Evolutionary conservation across 2,888 invertebrate species (phyloP), one percentile per base, ranked within the genome.

Genomic region (Platypus cylindrus): DNA sequence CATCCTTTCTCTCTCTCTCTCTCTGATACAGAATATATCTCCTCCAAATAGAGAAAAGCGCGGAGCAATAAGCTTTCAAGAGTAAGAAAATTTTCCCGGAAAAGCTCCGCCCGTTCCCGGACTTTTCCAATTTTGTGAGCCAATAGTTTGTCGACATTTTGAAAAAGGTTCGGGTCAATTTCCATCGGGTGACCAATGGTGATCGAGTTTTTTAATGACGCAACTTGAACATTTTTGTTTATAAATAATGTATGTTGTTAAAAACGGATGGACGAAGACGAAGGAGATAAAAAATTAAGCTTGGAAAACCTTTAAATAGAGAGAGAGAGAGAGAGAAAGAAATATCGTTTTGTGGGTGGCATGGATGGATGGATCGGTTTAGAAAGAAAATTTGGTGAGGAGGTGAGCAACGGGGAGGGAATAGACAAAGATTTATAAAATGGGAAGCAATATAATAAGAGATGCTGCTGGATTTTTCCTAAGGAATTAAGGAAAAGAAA

Each of bases 161-260:
- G 43, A 42, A 48, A 56, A 56, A 59, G 59, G 59, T 53, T 57
- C 53, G 61, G 61, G 60, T 60, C 60, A 55, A 54, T 51, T 52
- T 50, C 9, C 27, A 33, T 29, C 25, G 14, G 49, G 44, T 57
- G 59, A 58, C 60, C 60, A 60, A 60, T 60, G 49, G 52, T 51
- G 52, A 49, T 51, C 45, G 36, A 36, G 41, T 46, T 40, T 49
- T 52, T 51, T 55, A 50, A 48, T 58, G 59, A 58, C 59, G 59
- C 51, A 56, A 51, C 54, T 49, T 50, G 48, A 44, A 48, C 48
- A 50, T 56, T 56, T 58, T 59, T 59, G 59, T 59, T 42, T 59
- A 60, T 60, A 60, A 60, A 60, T 60, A 59, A 60, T 60, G 58
- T 53, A 60, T 59, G 55, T 53, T 52, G 55, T 53, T 55, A 53